Base-by-base conservation (phyloP, 2,797 vertebrate species). In the Allobates femoralis region DNA sequence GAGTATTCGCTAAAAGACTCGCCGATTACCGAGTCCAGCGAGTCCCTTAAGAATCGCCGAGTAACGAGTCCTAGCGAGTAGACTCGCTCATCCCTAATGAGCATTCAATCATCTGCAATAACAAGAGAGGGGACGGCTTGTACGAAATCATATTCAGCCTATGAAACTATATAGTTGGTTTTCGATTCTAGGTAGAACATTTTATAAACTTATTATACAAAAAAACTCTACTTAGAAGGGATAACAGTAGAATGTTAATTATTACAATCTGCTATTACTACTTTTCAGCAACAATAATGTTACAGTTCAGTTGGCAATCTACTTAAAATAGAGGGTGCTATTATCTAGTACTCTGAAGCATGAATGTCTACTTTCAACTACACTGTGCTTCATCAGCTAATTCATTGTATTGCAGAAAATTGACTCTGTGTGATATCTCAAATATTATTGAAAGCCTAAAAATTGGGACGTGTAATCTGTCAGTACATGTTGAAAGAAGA, bases 381-480 rank as follows among this genome's bases (percentile, higher is more conserved):
- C 41, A 76, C 71, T 51, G 18, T 76, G 82, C 71, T 50, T 62
- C 37, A 18, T 84, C 82, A 76, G 82, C 82, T 76, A 76, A 64
- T 50, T 75, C 82, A 84, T 76, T 75, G 71, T 84, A 75, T 53
- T 50, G 26, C 71, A 84, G 71, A 74, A 84, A 84, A 84, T 84
- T 75, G 71, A 79, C 56, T 78, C 62, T 62, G 15, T 64, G 23
- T 50, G 41, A 60, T 84, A 62, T 14, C 71, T 62, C 14, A 76
- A 60, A 76, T 32, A 62, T 46, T 75, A 64, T 76, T 64, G 26
- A 84, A 51, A 75, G 34, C 56, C 41, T 62, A n/a, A 60, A 62
- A 76, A 77, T 76, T 77, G 37, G 56, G 30, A 28, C 51, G 41
- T n/a, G 30, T 28, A 64, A 26, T 60, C n/a, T 83, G 53, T 62